phyloP scores from a whole-genome alignment of 2,888 invertebrate genomes.

The Tholera decimalis region DNA sequence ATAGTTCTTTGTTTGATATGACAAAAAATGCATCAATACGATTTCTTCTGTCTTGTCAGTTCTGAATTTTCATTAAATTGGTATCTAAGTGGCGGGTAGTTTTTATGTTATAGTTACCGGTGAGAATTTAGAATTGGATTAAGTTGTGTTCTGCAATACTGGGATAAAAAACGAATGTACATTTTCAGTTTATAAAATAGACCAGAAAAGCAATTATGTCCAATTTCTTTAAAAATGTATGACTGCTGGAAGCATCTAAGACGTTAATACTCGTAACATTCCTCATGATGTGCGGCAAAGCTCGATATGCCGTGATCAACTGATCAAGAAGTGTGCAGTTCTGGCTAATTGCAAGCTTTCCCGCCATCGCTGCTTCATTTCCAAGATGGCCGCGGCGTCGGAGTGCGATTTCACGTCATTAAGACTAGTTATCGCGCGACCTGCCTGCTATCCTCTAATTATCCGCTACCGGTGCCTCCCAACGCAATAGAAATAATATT shows the following conservation, averaged over 20 bases:
- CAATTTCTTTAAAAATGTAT: not conserved
- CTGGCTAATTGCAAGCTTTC: slow-evolving; percentile 83
- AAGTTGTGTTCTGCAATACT: slow-evolving; percentile 1
- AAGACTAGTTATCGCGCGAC: slow-evolving; percentile 88
- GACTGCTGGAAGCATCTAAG: not conserved
- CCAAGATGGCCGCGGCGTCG: slow-evolving; percentile 80
- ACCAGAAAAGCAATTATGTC: not conserved
- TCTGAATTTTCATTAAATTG: slow-evolving; percentile 33
- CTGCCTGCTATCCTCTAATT: slow-evolving; percentile 87
- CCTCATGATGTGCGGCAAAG: slow-evolving; percentile 37
- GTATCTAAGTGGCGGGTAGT: slow-evolving; percentile 29
- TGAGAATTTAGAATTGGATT: slow-evolving; percentile 11
- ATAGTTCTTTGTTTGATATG: slow-evolving; percentile 44
- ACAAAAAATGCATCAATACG: slow-evolving; percentile 52
- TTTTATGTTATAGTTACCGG: slow-evolving; percentile 25
- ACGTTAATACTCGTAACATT: slow-evolving; percentile 14
- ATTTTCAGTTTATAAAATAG: not conserved
- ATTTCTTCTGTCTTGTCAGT: slow-evolving; percentile 29
- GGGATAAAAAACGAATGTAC: not conserved
- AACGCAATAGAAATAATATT: slow-evolving; percentile 81
- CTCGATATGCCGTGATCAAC: slow-evolving; percentile 59
- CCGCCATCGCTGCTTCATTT: slow-evolving; percentile 77
- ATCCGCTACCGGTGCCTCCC: slow-evolving; percentile 81
- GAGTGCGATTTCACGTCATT: slow-evolving; percentile 85
- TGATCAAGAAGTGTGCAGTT: slow-evolving; percentile 62